These are phyloP conservation scores for Connochaetes taurinus DNA, from an alignment of 2,113 vertebrate species.

Conservation along the genomic window DNA sequence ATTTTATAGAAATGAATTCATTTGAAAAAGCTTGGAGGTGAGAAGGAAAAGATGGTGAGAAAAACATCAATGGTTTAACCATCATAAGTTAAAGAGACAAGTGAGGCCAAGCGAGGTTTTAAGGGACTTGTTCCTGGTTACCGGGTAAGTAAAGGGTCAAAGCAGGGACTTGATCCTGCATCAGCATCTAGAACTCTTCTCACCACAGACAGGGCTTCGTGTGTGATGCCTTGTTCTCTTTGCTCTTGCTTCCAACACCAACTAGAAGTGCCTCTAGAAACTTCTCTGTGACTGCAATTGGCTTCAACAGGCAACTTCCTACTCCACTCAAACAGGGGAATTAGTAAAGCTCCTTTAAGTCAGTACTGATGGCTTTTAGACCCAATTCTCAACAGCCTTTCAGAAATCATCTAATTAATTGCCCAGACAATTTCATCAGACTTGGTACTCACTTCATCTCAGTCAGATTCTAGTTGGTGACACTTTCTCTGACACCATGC, in stretches of 20 bases:
- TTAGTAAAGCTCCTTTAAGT: neutral
- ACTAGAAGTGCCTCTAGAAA: neutral
- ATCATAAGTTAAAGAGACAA: neutral
- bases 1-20: neutral
- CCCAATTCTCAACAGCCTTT: neutral
- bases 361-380: neutral
- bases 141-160: neutral
- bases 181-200: neutral
- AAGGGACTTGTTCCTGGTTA: neutral
- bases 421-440: neutral
- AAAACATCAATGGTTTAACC: neutral
- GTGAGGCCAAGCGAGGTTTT: neutral
- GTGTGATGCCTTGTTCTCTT: neutral
- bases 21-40: neutral
- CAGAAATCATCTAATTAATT: conserved; percentile 10
- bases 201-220: fast-evolving
- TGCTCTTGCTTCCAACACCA: neutral
- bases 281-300: neutral
- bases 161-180: neutral
- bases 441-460: neutral
- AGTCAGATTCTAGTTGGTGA: neutral
- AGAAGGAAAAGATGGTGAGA: neutral
- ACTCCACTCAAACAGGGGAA: neutral
- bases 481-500: neutral
- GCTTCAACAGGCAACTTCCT: neutral